Base-by-base conservation (phyloP, 2,888 invertebrate genomes). In the Xanthia togata region DNA sequence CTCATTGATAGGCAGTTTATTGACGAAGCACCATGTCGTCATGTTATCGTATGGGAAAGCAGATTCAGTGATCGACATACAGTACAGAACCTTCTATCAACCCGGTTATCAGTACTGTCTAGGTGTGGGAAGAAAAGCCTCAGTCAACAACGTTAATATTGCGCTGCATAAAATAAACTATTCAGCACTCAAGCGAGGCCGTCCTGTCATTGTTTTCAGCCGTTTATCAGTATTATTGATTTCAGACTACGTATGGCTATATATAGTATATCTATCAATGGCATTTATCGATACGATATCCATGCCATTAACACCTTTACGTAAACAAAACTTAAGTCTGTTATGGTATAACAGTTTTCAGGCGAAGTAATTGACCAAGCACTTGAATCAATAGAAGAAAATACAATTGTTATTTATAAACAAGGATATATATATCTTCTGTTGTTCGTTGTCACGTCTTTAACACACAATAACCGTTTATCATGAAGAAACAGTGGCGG, bases 191-290 rank as follows among this genome's bases (percentile, higher is more conserved):
- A 59, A 78, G 55, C 88, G 84, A 90, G 88, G 88, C 72, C 71
- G 8, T 12, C 79, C 74, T 65, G 72, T 72, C 70, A 84, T 83
- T 86, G 85, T 84, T 87, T 84, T 83, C 86, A 83, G 75, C 78
- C 78, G 80, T 84, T 81, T 89, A 86, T 87, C 80, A 85, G 77
- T 81, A 63, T 71, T 91, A 92, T 92, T 83, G 92, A 91, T 91
- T 91, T 87, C 70, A 70, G 57, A 73, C 69, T 78, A 74, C 76
- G 74, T 76, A 79, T 78, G 74, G 41, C 60, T 71, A 70, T 70
- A 62, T 71, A 68, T 26, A 47, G 9, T 62, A 53, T 23, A 64
- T 41, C 26, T 47, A 53, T 41, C 23, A 47, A 53, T 69, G 55
- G 31, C 68, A 65, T 62, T 57, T n/a, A n/a, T n/a, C 35, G 44